These are phyloP conservation scores for Biston betularia DNA, from an alignment of 2,888 invertebrate species.

Conservation along the genomic window DNA sequence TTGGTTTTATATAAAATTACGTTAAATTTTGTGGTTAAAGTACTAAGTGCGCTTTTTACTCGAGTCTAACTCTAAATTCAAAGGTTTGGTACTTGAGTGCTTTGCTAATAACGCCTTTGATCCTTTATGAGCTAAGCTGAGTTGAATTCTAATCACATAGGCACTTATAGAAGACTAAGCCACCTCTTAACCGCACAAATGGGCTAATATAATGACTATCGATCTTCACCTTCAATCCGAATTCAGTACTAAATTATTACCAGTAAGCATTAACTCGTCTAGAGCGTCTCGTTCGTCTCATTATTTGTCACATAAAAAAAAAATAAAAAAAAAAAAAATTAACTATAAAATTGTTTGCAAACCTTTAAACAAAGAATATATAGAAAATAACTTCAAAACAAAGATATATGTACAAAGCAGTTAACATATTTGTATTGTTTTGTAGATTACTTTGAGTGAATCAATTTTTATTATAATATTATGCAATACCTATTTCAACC, in stretches of 20 bases:
- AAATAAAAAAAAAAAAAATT: too few species aligned
- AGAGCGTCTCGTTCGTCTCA: too few species aligned
- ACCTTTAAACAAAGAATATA: too few species aligned
- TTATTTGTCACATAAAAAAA: too few species aligned
- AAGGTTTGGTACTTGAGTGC: slow-evolving; percentile 27
- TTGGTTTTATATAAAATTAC: slow-evolving; percentile 1
- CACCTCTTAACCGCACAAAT: slow-evolving; percentile 10
- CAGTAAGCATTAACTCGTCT: neutral
- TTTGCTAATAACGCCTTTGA: slow-evolving; percentile 30
- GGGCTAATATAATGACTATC: slow-evolving; percentile 7
- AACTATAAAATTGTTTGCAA: too few species aligned
- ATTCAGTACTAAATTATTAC: neutral
- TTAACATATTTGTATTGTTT: too few species aligned
- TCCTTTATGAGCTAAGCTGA: slow-evolving; percentile 23
- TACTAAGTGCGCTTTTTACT: neutral
- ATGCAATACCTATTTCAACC: too few species aligned
- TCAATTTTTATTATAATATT: too few species aligned
- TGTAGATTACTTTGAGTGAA: too few species aligned
- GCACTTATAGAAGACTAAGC: slow-evolving; percentile 16
- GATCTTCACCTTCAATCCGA: slow-evolving; percentile 1
- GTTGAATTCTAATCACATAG: slow-evolving; percentile 6
- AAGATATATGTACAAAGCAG: too few species aligned
- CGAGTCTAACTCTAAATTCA: slow-evolving; percentile 2
- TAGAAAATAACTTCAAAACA: too few species aligned
- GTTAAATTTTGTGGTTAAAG: slow-evolving; percentile 14